Evolutionary conservation across 2,797 vertebrate genomes (phyloP), one percentile per base, ranked within the genome.

Genomic region (Sebastes itinus): DNA sequence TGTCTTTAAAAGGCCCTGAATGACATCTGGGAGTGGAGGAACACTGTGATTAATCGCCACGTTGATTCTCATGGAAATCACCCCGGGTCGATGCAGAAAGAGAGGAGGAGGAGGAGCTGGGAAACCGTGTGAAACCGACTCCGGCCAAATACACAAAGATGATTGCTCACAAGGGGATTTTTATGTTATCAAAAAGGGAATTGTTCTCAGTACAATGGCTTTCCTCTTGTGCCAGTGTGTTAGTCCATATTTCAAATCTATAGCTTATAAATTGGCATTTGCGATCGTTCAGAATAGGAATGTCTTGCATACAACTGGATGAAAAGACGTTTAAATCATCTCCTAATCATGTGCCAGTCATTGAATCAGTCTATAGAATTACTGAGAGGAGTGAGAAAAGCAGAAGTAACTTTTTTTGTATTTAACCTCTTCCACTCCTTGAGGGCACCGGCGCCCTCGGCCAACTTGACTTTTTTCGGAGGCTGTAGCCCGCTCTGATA

Each of bases 31-130:
- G 92, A 93, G 93, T 91, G 88, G 87, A 94, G 87, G 90, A 93
- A 89, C 92, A 86, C 83, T 87, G 90, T 94, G 92, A 95, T 95
- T 95, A 94, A 95, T 95, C 85, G 73, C 87, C 86, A 80, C 80
- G 81, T 92, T 94, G 93, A 95, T 95, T 95, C 95, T 95, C 92
- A 94, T 95, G 94, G 94, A 95, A 95, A 95, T 95, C 87, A 90
- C 88, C 86, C 79, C 14, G 81, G 88, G 81, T 92, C 83, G 77
- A 83, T 35, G 73, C 77, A 85, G 89, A 90, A 91, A 83, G 86
- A 87, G 89, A 69, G 89, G 89, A 69, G 89, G 79, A 86, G 87
- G 91, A 88, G 90, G 89, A 91, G 89, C 88, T 52, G 76, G 52
- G 82, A 83, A 89, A 89, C 80, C 90, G 89, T 95, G 94, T 95